Evolutionary conservation across 2,113 vertebrate species (phyloP), one percentile per base, ranked within the genome.

Genomic region (Cisticola juncidis): DNA sequence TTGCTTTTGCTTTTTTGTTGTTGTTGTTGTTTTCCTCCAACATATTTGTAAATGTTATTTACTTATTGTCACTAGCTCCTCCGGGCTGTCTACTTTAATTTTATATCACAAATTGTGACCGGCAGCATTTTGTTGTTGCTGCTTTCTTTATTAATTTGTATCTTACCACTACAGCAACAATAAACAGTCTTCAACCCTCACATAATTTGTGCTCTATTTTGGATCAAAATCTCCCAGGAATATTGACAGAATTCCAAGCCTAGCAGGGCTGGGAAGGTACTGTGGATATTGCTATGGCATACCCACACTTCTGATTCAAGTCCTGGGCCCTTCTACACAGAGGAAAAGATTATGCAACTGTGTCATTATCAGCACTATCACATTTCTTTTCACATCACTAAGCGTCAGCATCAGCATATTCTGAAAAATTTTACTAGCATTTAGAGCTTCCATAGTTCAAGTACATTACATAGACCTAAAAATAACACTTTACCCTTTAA

Each of bases 1-100:
- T 86, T 71, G 72, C 36, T 73, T 94, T 77, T 58, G 21, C 24
- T 19, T 81, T 12, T 9, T 17, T 26, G 14, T 51, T 51, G 48
- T 77, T 12, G 44, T 9, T 77, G 53, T 72, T 29, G 14, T 18
- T 50, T 9, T 3, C 73, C 68, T 83, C 44, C 88, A 97, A 85
- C 79, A 81, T 93, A 95, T 96, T 93, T 97, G 90, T 96, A 97
- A 96, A 96, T 81, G 79, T 95, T 96, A 97, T 96, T 96, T 94
- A 96, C 85, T 94, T 96, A 95, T 90, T 96, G 94, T 94, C 88
- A 90, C 74, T 73, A 95, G 71, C 68, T 92, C 93, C 94, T 96
- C 95, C 31, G 5, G 90, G 95, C 92, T 95, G 90, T 90, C 95
- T 93, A 47, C 87, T 96, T 96, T 96, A 96, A 96, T 97, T 95